A percentile compares a stretch with the other conserved stretches of the same genome.
phyloP scores from a whole-genome alignment of 2,888 invertebrate species.

The Clusia tigrina region DNA sequence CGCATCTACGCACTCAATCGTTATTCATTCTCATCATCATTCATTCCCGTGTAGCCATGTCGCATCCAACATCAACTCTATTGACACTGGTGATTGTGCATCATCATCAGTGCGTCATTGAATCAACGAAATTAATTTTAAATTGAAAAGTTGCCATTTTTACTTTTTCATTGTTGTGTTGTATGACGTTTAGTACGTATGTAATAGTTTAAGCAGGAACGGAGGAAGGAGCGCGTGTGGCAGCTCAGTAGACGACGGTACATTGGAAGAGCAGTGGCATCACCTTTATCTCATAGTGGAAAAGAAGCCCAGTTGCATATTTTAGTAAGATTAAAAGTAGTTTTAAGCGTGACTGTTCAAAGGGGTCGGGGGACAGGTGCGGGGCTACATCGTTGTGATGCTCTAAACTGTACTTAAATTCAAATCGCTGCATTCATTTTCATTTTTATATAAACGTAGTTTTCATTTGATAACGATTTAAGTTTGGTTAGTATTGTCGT shows the following conservation, averaged over 20 bases:
- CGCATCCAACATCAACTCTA: constrained; percentile 11
- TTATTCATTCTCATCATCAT: neutral
- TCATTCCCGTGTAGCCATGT: neutral
- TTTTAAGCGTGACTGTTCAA: too few relatives aligned
- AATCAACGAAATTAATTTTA: constrained; percentile 34
- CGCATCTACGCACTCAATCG: neutral
- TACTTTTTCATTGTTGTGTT: constrained; percentile 5
- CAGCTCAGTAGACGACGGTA: neutral
- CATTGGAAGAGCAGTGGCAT: neutral
- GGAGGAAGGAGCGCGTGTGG: constrained; percentile 1
- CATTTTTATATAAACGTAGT: too few relatives aligned
- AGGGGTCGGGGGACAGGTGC: too few relatives aligned
- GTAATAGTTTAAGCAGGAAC: neutral
- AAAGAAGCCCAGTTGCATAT: constrained; percentile 3
- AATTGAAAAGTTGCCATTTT: constrained; percentile 37
- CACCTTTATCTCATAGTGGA: neutral
- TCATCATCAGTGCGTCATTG: constrained; percentile 28
- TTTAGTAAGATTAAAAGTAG: constrained; percentile 7
- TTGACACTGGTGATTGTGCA: constrained; percentile 21
- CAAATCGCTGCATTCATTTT: too few relatives aligned
- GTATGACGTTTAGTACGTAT: constrained; percentile 1
- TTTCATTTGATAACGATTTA: too few relatives aligned
- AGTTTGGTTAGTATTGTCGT: neutral
- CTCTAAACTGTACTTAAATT: too few relatives aligned
- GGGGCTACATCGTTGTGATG: too few relatives aligned